These are phyloP conservation scores for Tachycineta bicolor DNA, from an alignment of 2,113 vertebrate genomes.

Conservation along the genomic window DNA sequence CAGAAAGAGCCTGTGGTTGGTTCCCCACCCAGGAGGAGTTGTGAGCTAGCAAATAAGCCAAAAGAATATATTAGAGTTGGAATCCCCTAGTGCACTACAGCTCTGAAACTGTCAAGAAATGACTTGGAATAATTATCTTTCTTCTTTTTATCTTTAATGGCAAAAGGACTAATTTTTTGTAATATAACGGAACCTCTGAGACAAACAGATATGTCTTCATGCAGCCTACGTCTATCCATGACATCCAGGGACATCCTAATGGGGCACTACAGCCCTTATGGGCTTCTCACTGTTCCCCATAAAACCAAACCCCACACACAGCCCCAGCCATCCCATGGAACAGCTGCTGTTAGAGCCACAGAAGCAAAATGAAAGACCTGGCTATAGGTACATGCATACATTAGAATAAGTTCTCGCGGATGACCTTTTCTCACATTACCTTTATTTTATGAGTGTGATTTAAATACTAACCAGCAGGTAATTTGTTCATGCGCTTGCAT, in stretches of 20 bases:
- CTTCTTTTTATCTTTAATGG: not conserved
- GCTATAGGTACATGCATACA: fast-evolving
- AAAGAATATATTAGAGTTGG: not conserved
- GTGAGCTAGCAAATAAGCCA: not conserved
- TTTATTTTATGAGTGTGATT: not conserved
- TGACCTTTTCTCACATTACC: not conserved
- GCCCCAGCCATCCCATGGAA: not conserved
- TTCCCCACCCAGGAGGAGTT: not conserved
- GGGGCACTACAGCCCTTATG: not conserved
- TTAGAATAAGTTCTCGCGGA: not conserved
- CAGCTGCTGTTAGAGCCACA: not conserved
- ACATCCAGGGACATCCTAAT: fast-evolving
- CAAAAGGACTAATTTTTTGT: not conserved
- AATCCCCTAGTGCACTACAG: not conserved
- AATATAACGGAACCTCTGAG: not conserved
- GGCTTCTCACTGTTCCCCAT: not conserved
- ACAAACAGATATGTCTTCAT: not conserved
- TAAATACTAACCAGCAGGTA: constrained; percentile 24
- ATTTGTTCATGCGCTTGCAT: not conserved
- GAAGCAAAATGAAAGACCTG: not conserved
- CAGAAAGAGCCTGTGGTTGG: not conserved
- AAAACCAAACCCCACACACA: not conserved
- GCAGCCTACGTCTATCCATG: not conserved
- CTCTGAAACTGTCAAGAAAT: not conserved
- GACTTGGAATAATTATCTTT: not conserved